These are phyloP conservation scores for Sander vitreus DNA, from an alignment of 2,113 vertebrate species.

Conservation along the genomic window DNA sequence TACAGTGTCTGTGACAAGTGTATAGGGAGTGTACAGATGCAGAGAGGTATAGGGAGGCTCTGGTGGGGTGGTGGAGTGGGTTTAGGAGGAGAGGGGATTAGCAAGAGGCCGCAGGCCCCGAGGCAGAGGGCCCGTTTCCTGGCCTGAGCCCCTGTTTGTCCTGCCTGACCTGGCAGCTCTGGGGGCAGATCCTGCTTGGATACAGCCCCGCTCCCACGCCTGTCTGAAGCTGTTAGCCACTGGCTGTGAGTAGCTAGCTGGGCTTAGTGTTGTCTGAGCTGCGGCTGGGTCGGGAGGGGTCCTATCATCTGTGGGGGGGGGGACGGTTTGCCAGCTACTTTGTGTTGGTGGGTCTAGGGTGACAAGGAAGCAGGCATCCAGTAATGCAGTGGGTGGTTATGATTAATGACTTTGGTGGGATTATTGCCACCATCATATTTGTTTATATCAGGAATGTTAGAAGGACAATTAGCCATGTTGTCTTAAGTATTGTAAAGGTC, in stretches of 20 bases:
- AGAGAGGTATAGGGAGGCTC: constrained; percentile 75
- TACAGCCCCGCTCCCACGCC: constrained; percentile 94
- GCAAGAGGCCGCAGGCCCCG: constrained; percentile 89
- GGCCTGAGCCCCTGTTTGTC: constrained; percentile 94
- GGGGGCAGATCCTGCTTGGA: constrained; percentile 91
- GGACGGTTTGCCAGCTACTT: constrained; percentile 61
- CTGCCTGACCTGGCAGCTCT: constrained; percentile 97
- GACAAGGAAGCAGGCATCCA: constrained; percentile 38
- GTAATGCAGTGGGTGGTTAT: constrained; percentile 31
- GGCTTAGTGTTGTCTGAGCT: constrained; percentile 87
- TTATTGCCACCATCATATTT: constrained; percentile 9
- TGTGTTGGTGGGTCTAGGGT: constrained; percentile 47
- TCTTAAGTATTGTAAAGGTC: neutral
- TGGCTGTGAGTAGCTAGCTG: constrained; percentile 88
- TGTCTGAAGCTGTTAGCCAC: constrained; percentile 97
- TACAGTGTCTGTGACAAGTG: constrained; percentile 54
- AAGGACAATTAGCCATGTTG: neutral
- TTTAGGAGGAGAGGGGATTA: constrained; percentile 88
- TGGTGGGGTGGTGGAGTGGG: constrained; percentile 61
- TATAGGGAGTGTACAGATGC: constrained; percentile 79
- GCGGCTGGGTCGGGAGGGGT: constrained; percentile 75
- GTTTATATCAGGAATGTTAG: neutral
- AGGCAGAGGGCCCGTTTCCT: constrained; percentile 88
- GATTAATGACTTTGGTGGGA: constrained; percentile 61
- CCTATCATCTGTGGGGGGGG: constrained; percentile 63